phyloP scores from a whole-genome alignment of 1,140 invertebrate genomes.

The Agrypnia vestita region DNA sequence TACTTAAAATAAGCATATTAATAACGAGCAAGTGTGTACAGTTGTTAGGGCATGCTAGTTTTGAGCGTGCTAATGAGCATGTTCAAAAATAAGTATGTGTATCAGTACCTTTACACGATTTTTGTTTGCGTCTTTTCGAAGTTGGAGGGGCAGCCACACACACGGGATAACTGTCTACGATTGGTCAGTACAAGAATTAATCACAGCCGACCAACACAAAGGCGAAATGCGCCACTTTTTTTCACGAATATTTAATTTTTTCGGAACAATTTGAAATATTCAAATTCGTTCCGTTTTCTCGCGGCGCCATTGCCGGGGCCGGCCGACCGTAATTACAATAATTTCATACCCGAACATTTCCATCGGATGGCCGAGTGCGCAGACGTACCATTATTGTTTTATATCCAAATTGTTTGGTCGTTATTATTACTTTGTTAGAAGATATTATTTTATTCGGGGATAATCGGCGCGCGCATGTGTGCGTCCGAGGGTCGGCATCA shows the following conservation, averaged over 20 bases:
- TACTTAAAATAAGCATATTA: no score
- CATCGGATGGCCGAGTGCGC: conserved; percentile 4
- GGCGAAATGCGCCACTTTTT: neutral
- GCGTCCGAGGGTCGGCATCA: conserved; percentile 14
- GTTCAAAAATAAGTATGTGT: neutral
- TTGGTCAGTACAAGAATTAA: neutral
- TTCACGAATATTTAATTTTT: conserved; percentile 34
- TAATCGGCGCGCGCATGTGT: conserved; percentile 39
- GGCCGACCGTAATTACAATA: conserved; percentile 54
- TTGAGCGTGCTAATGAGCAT: neutral
- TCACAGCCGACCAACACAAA: no score
- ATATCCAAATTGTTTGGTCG: conserved; percentile 58
- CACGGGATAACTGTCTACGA: neutral
- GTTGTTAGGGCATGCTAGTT: neutral
- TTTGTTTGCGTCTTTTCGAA: neutral
- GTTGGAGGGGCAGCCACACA: neutral
- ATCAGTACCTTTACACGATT: neutral
- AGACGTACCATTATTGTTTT: conserved; percentile 56
- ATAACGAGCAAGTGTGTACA: neutral
- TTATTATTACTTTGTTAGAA: conserved; percentile 56
- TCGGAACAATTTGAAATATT: conserved; percentile 36
- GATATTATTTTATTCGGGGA: conserved; percentile 56
- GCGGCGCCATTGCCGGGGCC: conserved; percentile 44
- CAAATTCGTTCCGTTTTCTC: conserved; percentile 40
- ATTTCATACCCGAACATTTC: conserved; percentile 50